Percentiles rank a stretch among this genome's conserved stretches.
Conservation (phyloP, 1,140 invertebrate genomes). For the Homalodisca vitripennis region DNA sequence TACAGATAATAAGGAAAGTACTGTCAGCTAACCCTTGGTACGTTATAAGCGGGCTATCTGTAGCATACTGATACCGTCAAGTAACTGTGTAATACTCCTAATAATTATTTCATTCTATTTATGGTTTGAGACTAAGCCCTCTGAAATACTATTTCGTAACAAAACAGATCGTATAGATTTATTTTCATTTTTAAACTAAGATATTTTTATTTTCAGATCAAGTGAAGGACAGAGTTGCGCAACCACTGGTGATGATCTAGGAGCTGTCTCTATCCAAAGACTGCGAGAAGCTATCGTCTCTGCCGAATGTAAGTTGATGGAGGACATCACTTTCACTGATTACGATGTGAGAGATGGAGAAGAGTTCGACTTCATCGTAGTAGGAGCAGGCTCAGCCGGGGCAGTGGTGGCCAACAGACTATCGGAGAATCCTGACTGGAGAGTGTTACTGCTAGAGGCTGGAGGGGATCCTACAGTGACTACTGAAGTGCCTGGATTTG, state of each 20-base stretch:
- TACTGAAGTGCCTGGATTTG: slow-evolving; percentile 39
- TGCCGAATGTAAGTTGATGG: neutral
- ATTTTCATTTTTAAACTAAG: no score
- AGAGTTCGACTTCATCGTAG: slow-evolving; percentile 55
- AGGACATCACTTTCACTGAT: neutral
- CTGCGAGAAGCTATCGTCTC: neutral
- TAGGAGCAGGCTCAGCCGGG: slow-evolving; percentile 63
- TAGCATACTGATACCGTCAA: no score
- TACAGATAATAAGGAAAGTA: no score
- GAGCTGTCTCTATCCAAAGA: neutral
- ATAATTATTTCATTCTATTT: no score
- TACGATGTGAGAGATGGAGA: neutral
- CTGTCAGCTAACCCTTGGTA: no score
- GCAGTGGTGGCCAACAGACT: slow-evolving; percentile 64
- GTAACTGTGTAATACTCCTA: no score
- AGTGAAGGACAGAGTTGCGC: neutral
- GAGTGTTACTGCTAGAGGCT: slow-evolving; percentile 68
- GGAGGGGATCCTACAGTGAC: slow-evolving; percentile 66
- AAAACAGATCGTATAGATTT: no score
- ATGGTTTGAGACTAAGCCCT: no score
- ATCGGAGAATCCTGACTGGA: slow-evolving; percentile 53
- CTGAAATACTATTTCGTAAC: no score
- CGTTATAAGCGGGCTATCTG: no score
- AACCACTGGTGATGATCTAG: neutral
- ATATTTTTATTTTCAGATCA: no score